Evolutionary conservation across 2,888 invertebrate genomes (phyloP), one percentile per base, ranked within the genome.

Genomic region (Malacosoma neustria): DNA sequence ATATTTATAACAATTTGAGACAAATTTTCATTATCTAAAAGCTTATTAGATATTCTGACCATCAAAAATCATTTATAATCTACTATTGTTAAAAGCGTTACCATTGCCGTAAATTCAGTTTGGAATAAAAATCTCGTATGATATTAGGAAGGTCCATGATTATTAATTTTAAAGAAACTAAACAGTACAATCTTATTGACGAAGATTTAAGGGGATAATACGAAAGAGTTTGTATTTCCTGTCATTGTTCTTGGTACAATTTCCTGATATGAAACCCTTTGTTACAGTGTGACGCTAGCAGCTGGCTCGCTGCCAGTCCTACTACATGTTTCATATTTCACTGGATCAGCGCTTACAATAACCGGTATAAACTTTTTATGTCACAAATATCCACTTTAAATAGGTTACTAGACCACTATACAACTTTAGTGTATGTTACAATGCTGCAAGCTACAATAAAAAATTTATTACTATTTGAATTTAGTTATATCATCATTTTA

Each of bases 241-340:
- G 50, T 62, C 61, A 71, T 75, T 76, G 74, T 75, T 74, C 72
- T 74, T 70, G 65, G 65, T 69, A 75, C 72, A 76, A 72, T 75
- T 73, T 75, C 63, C 72, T 73, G 72, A 72, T 74, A 73, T 76
- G 70, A 79, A 74, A 70, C 74, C 70, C 74, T 77, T 75, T 74
- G 75, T 77, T 72, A 67, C 57, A 72, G 72, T 66, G 69, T 73
- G 71, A 69, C 69, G 74, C 73, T 68, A 75, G 71, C 75, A 69
- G 58, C 72, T 80, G 81, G 80, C 80, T 61, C 52, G 49, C 56
- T 54, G 79, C 79, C 79, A 80, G 65, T 61, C 62, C 51, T 49
- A 55, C 67, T 69, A 67, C 70, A 79, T 73, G 74, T 76, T 80
- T 79, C 73, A 79, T 80, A 80, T 80, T 74, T 79, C 72, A 73